A percentile compares a stretch with the other conserved stretches of the same genome.
phyloP scores from a whole-genome alignment of 2,888 invertebrate genomes.

The Heteromyza rotundicornis region DNA sequence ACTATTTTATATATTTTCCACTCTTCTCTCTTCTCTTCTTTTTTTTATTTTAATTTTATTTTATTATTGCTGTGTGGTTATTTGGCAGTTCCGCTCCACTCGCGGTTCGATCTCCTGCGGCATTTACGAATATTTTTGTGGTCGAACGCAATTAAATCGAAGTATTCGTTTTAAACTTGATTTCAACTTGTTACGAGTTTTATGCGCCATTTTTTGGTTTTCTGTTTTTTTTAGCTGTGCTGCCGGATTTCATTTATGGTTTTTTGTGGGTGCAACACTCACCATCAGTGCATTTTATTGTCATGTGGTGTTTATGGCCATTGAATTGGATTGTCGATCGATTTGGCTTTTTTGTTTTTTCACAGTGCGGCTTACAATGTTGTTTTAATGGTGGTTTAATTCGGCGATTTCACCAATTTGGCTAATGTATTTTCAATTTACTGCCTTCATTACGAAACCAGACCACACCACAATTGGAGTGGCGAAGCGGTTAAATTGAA shows the following conservation, averaged over 20 bases:
- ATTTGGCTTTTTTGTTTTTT: neutral
- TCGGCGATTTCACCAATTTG: neutral
- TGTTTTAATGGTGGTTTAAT: too few relatives aligned
- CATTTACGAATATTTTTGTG: conserved; percentile 2
- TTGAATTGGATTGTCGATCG: neutral
- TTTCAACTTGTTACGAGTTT: neutral
- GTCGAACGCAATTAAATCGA: conserved; percentile 23
- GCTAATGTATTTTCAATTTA: neutral
- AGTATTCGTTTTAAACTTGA: neutral
- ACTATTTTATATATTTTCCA: too few relatives aligned
- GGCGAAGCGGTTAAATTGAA: too few relatives aligned
- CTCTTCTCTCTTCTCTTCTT: too few relatives aligned
- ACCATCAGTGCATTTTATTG: neutral
- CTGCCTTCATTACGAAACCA: too few relatives aligned
- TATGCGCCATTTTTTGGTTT: neutral
- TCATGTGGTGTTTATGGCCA: neutral
- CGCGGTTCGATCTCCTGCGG: neutral
- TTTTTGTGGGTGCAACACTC: neutral
- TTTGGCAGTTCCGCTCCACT: too few relatives aligned
- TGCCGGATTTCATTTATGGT: too few relatives aligned
- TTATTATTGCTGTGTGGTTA: conserved; percentile 39
- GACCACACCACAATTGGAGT: too few relatives aligned
- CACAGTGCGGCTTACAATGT: neutral
- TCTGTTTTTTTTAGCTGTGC: neutral
- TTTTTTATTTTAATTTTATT: too few relatives aligned